Evolutionary conservation across 2,113 vertebrate genomes (phyloP).

Genomic region (Motacilla tschutschensis): DNA sequence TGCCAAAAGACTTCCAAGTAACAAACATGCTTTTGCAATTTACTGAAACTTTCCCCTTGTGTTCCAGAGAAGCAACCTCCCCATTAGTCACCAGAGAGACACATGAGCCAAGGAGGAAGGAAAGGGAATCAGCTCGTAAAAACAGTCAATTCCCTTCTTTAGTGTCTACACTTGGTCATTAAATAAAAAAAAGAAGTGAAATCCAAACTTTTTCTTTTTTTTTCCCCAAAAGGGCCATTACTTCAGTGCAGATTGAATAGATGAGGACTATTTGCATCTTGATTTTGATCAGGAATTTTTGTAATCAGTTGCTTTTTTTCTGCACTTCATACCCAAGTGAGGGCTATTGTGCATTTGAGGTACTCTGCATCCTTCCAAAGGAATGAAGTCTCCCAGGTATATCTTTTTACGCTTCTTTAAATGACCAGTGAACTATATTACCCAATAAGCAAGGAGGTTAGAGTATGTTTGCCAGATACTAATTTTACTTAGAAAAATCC

Average conservation of each 20-base stretch:
- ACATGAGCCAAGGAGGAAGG: constrained; percentile 69
- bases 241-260: constrained; percentile 46
- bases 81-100: constrained; percentile 79
- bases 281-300: constrained; percentile 34
- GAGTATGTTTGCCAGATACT: constrained; percentile 30
- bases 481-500: constrained; percentile 24
- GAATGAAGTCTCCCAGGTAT: constrained; percentile 16
- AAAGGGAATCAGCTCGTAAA: constrained; percentile 68
- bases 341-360: background rate
- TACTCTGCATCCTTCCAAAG: constrained; percentile 16
- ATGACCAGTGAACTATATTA: constrained; percentile 8
- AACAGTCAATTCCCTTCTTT: constrained; percentile 73
- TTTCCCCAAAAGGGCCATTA: constrained; percentile 62
- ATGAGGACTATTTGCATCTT: constrained; percentile 29
- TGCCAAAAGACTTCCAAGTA: constrained; percentile 76
- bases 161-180: constrained; percentile 75
- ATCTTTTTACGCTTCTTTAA: constrained; percentile 34
- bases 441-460: constrained; percentile 16
- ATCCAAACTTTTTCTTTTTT: constrained; percentile 50
- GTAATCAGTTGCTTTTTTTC: background rate
- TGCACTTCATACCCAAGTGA: background rate
- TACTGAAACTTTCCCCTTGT: constrained; percentile 75
- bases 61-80: constrained; percentile 77
- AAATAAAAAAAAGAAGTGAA: constrained; percentile 72
- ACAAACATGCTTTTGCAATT: constrained; percentile 81